Conservation (phyloP, 1,140 invertebrate genomes). For the Bombus confusus region DNA sequence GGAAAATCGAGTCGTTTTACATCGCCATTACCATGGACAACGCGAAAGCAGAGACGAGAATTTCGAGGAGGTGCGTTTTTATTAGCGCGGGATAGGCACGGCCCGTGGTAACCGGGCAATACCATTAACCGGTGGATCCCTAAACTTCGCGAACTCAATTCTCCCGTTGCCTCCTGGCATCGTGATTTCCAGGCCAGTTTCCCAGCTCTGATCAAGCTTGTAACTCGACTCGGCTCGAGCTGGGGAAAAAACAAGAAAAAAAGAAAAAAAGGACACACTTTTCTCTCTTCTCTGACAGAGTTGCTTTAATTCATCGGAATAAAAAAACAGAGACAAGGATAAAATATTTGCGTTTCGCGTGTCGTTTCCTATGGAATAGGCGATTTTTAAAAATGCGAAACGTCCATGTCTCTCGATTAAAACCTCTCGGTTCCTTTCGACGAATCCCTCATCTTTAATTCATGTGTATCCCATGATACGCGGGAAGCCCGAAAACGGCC, state of each 20-base stretch:
- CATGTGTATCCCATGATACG: not conserved
- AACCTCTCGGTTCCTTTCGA: not conserved
- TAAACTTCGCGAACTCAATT: slow-evolving; percentile 77
- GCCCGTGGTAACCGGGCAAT: slow-evolving; percentile 68
- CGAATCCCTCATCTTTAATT: slow-evolving; percentile 12
- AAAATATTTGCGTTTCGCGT: not conserved
- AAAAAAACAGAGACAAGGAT: not conserved
- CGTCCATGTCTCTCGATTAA: not conserved
- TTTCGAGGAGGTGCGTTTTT: slow-evolving; percentile 61
- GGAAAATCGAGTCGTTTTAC: not conserved
- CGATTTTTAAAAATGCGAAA: not conserved
- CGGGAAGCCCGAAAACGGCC: not conserved
- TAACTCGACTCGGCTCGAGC: not conserved
- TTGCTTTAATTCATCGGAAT: not conserved
- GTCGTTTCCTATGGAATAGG: no score
- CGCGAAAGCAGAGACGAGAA: no score
- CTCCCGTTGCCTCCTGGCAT: slow-evolving; percentile 55
- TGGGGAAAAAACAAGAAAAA: fast-evolving
- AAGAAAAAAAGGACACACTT: not conserved
- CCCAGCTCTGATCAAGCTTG: slow-evolving; percentile 1
- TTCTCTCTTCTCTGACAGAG: not conserved
- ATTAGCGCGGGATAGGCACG: slow-evolving; percentile 56
- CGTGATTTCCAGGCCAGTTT: slow-evolving; percentile 32
- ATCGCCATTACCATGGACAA: not conserved
- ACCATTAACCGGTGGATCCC: slow-evolving; percentile 72